Evolutionary conservation across 2,888 invertebrate genomes (phyloP).

Genomic region (Erynnis tages): DNA sequence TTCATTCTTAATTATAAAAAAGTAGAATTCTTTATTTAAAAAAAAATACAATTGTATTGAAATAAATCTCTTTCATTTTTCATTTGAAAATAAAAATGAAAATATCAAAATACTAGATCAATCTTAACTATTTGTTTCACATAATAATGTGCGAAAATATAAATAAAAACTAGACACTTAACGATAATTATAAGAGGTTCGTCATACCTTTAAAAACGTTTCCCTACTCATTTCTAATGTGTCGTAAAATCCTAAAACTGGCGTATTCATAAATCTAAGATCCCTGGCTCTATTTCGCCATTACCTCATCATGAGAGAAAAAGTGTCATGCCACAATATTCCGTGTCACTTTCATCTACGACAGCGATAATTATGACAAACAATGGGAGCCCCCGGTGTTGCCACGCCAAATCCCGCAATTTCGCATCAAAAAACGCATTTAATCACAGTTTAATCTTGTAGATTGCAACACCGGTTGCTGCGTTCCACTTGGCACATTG

Average conservation of each 20-base stretch:
- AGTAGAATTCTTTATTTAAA: too few relatives aligned
- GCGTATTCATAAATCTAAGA: slow-evolving; percentile 2
- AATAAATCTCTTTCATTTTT: too few relatives aligned
- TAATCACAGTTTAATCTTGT: slow-evolving; percentile 62
- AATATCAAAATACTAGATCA: too few relatives aligned
- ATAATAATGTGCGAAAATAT: too few relatives aligned
- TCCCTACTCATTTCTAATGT: neutral
- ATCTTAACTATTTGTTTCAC: too few relatives aligned
- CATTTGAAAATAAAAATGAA: too few relatives aligned
- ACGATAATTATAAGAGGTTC: too few relatives aligned
- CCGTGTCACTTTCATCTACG: slow-evolving; percentile 20
- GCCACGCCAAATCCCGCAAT: slow-evolving; percentile 35
- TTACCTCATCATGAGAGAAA: slow-evolving; percentile 24
- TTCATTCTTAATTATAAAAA: too few relatives aligned
- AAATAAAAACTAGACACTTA: too few relatives aligned
- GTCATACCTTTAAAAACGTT: too few relatives aligned
- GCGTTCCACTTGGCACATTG: slow-evolving; percentile 35
- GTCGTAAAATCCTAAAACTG: neutral
- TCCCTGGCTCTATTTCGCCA: slow-evolving; percentile 17
- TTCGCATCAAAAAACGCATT: slow-evolving; percentile 54
- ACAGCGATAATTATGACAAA: slow-evolving; percentile 24
- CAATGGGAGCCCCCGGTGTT: slow-evolving; percentile 22
- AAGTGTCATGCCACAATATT: slow-evolving; percentile 23
- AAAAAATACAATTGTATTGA: too few relatives aligned
- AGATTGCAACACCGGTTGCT: slow-evolving; percentile 48